These are phyloP conservation scores for Sebastes aleutianus DNA, from an alignment of 2,797 vertebrate species.

Conservation along the genomic window DNA sequence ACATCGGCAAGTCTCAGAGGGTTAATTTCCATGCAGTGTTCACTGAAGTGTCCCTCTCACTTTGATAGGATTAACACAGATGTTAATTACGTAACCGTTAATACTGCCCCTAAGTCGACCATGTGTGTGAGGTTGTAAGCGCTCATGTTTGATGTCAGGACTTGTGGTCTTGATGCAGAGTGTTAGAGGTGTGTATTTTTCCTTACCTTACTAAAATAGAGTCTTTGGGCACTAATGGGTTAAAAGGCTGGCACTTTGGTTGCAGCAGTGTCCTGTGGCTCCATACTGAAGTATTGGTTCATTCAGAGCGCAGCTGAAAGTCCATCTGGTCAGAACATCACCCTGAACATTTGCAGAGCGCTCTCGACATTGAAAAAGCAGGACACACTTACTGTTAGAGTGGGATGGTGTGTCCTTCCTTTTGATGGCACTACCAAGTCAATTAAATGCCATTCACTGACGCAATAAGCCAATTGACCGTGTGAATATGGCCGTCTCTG, in stretches of 20 bases:
- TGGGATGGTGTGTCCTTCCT: conserved; percentile 24
- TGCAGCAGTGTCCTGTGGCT: not conserved
- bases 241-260: not conserved
- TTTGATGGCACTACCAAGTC: conserved; percentile 23
- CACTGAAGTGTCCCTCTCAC: conserved; percentile 34
- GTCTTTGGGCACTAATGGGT: not conserved
- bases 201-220: not conserved
- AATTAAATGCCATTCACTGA: conserved; percentile 19
- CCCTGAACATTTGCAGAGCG: not conserved
- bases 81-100: conserved; percentile 62
- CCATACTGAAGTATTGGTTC: conserved; percentile 7
- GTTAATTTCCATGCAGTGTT: conserved; percentile 46
- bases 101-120: conserved; percentile 7
- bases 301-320: conserved; percentile 22
- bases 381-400: not conserved
- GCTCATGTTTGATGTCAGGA: conserved; percentile 30
- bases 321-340: conserved; percentile 24
- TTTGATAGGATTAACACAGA: conserved; percentile 64
- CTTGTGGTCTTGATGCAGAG: conserved; percentile 6
- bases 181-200: not conserved
- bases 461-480: conserved; percentile 15
- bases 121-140: conserved; percentile 16
- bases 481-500: conserved; percentile 1
- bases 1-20: too few relatives aligned
- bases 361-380: conserved; percentile 6